Percentiles rank a stretch among this genome's conserved stretches.
phyloP scores from a whole-genome alignment of 2,797 vertebrate species.

The Molossus molossus region DNA sequence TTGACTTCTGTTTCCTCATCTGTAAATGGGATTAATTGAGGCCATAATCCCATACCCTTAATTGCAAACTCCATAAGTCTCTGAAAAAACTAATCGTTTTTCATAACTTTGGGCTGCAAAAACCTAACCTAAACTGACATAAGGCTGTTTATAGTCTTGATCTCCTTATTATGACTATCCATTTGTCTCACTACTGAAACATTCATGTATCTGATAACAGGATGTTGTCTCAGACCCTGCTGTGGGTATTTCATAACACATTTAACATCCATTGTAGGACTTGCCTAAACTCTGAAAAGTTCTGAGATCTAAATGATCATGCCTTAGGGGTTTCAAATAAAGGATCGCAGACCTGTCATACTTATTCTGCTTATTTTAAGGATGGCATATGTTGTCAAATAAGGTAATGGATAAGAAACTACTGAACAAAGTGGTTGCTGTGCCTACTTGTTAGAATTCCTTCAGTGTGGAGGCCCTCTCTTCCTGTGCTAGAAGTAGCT shows the following conservation, averaged over 20 bases:
- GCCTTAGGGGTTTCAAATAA: conserved; percentile 6
- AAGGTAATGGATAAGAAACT: conserved; percentile 25
- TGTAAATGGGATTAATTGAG: conserved; percentile 16
- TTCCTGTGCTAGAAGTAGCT: background rate
- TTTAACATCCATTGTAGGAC: background rate
- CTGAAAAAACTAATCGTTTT: background rate
- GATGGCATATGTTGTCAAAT: background rate
- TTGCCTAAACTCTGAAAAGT: background rate
- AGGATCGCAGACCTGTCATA: background rate
- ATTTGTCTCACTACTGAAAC: background rate
- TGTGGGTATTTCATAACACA: background rate
- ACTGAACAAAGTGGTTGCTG: background rate
- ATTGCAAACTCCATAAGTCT: conserved; percentile 15
- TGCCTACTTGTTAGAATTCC: background rate
- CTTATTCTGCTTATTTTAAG: conserved; percentile 47
- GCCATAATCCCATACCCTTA: background rate
- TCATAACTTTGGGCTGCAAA: background rate
- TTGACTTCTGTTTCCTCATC: conserved; percentile 26
- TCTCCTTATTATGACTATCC: background rate
- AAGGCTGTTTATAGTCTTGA: background rate
- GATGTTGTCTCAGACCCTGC: background rate
- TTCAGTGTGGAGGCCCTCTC: background rate
- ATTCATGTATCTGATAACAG: background rate
- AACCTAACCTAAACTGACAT: background rate
- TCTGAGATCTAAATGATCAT: conserved; percentile 32